Percentiles rank a stretch among this genome's conserved stretches.
phyloP scores from a whole-genome alignment of 2,888 invertebrate species.

The Euplagia quadripunctaria region DNA sequence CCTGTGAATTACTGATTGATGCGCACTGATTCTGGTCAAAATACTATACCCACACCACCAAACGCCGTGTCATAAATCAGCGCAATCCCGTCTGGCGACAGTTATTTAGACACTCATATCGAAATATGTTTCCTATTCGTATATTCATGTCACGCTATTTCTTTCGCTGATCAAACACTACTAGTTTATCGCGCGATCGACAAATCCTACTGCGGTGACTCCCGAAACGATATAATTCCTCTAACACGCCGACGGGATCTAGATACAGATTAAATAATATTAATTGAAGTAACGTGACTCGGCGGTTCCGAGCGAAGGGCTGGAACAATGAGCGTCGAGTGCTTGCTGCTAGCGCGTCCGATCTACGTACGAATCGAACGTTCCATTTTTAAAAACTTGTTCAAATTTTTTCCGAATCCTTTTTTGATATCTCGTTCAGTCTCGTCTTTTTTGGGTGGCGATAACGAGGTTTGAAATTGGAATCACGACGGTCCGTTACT shows the following conservation, averaged over 20 bases:
- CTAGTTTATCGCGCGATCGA: conserved; percentile 72
- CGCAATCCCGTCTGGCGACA: conserved; percentile 62
- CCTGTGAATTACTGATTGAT: conserved; percentile 75
- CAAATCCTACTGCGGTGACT: conserved; percentile 69
- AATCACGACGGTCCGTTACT: conserved; percentile 75
- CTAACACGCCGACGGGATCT: conserved; percentile 77
- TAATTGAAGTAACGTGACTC: conserved; percentile 81
- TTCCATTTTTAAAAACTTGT: conserved; percentile 63
- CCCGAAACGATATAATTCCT: conserved; percentile 75
- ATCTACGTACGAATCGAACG: conserved; percentile 51
- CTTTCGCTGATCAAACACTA: conserved; percentile 64
- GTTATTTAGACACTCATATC: conserved; percentile 66
- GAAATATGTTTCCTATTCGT: conserved; percentile 66
- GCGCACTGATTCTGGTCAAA: conserved; percentile 56
- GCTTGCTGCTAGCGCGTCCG: conserved; percentile 48
- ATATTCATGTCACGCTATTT: conserved; percentile 70
- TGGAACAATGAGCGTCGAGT: conserved; percentile 68
- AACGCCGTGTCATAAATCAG: conserved; percentile 64
- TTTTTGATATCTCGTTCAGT: conserved; percentile 70
- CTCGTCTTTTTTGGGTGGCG: conserved; percentile 64
- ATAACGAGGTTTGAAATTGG: conserved; percentile 84
- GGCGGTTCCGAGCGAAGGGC: conserved; percentile 72
- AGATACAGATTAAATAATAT: conserved; percentile 83
- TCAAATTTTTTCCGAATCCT: conserved; percentile 64
- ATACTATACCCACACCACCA: conserved; percentile 51